A percentile compares a stretch with the other conserved stretches of the same genome.
Evolutionary conservation across 2,113 vertebrate genomes (phyloP).

Genomic region (Mastomys coucha): DNA sequence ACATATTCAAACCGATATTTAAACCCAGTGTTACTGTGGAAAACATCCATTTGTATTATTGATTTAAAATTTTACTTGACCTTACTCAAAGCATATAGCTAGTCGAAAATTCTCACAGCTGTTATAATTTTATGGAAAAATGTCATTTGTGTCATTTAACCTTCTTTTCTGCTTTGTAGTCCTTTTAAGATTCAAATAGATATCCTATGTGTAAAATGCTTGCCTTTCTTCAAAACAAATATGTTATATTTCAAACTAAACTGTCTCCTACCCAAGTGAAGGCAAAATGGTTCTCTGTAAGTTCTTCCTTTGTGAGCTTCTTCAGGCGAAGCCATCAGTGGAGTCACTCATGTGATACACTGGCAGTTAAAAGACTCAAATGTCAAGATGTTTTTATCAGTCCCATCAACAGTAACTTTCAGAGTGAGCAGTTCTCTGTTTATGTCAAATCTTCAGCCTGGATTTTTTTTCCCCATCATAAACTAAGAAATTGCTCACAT

Average conservation of each 20-base stretch:
- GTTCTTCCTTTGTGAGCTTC: constrained; percentile 78
- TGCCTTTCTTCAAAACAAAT: constrained; percentile 15
- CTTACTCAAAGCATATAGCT: background rate
- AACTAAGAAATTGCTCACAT: constrained; percentile 81
- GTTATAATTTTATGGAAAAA: constrained; percentile 50
- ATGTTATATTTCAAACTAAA: constrained; percentile 7
- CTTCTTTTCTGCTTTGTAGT: background rate
- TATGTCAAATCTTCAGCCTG: constrained; percentile 78
- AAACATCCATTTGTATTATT: background rate
- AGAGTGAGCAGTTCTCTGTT: constrained; percentile 80
- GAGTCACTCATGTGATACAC: constrained; percentile 84
- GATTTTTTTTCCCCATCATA: constrained; percentile 39
- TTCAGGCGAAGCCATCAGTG: constrained; percentile 82
- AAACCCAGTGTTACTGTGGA: background rate
- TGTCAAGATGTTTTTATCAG: constrained; percentile 89
- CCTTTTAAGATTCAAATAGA: constrained; percentile 60
- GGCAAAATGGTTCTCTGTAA: constrained; percentile 52
- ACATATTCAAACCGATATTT: background rate
- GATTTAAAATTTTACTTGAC: background rate
- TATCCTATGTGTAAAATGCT: constrained; percentile 17
- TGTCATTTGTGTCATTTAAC: background rate
- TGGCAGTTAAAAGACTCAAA: constrained; percentile 85
- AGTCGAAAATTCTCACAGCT: background rate
- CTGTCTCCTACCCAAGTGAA: constrained; percentile 44
- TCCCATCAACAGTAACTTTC: constrained; percentile 82